Base-by-base conservation (phyloP, 2,888 invertebrate genomes). In the Hoplodrina ambigua region DNA sequence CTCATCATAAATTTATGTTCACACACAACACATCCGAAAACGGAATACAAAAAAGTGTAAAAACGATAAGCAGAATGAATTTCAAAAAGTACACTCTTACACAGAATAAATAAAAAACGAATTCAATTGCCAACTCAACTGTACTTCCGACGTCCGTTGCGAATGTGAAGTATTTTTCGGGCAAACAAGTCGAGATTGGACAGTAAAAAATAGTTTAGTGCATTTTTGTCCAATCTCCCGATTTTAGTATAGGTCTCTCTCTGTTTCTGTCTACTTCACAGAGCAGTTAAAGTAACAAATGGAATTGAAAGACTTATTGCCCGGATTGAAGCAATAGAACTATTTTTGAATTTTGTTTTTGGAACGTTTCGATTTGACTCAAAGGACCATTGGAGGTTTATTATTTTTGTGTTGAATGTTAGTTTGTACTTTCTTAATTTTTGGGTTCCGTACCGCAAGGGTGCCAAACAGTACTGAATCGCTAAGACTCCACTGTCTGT, bases 131-230 rank as follows among this genome's bases (percentile, higher is more conserved):
- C 50, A 58, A 55, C 68, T 80, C 68, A 52, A 69, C 65, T 74
- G 59, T 57, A 77, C 68, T 80, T 69, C 52, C 53, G 33, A 49
- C 53, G 65, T 63, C n/a, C 46, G 62, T 19, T 63, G 69, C 58
- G 49, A 71, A 80, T 72, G 67, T 66, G 69, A 77, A 81, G 74
- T 81, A 76, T 81, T 73, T 77, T 70, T 54, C 30, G 30, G 54
- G 69, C 60, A 80, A 81, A 77, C 72, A 74, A 66, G 52, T 65
- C 44, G 58, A 66, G 63, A 80, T 65, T 60, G 77, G 30, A 77
- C 52, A 20, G 54, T 60, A 66, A 81, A 81, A 81, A 80, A 77
- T 69, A 46, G 61, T 69, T 75, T n/a, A 49, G 52, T 66, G 52
- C 62, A 75, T 70, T 80, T 68, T 58, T 30, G 55, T 66, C 25